Percentiles rank a stretch among this genome's conserved stretches.
Conservation (phyloP, 2,113 vertebrate species). For the Petaurus breviceps region DNA sequence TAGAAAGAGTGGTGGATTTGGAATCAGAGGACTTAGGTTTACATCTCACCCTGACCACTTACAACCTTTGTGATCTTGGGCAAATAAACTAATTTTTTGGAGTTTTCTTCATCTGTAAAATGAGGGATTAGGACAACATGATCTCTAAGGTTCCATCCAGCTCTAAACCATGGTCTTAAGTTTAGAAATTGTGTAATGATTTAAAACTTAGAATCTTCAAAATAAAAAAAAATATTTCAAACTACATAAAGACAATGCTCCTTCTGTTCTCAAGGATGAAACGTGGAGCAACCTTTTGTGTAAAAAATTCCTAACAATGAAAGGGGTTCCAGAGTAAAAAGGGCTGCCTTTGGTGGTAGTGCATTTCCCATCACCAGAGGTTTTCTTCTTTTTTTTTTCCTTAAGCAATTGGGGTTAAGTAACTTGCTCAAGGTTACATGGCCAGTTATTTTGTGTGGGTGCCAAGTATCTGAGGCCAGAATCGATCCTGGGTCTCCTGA, state of each 20-base stretch:
- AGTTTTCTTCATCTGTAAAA: background rate
- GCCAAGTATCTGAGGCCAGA: too few species aligned
- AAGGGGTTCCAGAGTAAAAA: background rate
- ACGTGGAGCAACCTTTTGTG: background rate
- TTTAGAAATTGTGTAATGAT: background rate
- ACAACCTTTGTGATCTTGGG: background rate
- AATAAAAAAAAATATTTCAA: background rate
- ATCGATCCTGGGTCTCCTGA: too few species aligned
- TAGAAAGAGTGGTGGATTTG: too few species aligned
- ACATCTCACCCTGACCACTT: background rate
- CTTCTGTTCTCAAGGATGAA: background rate
- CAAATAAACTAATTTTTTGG: background rate
- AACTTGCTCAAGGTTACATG: too few species aligned
- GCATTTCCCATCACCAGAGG: background rate
- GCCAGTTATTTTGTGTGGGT: too few species aligned
- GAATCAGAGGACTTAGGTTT: too few species aligned
- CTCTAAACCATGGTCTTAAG: background rate
- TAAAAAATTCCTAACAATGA: background rate
- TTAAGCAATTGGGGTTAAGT: too few species aligned
- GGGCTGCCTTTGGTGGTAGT: background rate
- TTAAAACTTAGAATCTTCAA: background rate
- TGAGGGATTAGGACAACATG: background rate
- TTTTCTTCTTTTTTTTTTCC: too few species aligned
- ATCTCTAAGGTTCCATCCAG: background rate
- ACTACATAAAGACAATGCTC: background rate